Conservation (phyloP, 2,113 vertebrate genomes). For the Thalassarche chlororhynchos region DNA sequence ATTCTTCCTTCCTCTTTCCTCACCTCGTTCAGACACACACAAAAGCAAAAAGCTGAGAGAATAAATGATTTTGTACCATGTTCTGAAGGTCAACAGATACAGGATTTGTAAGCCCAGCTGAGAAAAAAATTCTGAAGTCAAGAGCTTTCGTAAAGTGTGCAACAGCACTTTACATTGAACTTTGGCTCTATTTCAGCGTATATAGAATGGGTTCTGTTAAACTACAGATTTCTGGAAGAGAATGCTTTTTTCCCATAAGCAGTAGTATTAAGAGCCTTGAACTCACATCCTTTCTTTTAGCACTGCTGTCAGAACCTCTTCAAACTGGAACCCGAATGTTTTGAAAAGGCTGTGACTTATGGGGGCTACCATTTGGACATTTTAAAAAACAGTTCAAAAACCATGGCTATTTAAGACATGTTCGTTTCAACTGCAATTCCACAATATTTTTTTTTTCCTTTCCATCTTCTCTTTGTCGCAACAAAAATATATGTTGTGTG, state of each 20-base stretch:
- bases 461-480: background rate
- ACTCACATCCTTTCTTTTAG: background rate
- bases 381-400: background rate
- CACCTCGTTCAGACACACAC: background rate
- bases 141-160: conserved; percentile 62
- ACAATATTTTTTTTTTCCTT: background rate
- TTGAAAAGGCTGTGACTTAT: background rate
- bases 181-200: conserved; percentile 56
- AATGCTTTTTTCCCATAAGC: background rate
- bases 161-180: conserved; percentile 64
- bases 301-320: conserved; percentile 7
- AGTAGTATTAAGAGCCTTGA: conserved; percentile 31
- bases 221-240: conserved; percentile 42
- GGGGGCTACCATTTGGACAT: background rate
- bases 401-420: background rate
- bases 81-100: conserved; percentile 52
- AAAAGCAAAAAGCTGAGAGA: conserved; percentile 42
- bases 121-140: conserved; percentile 57
- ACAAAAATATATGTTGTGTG: background rate
- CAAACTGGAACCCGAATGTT: background rate
- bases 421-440: background rate
- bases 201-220: conserved; percentile 45
- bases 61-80: conserved; percentile 47
- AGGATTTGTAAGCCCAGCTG: conserved; percentile 48
- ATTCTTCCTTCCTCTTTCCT: conserved; percentile 19